Evolutionary conservation across 2,113 vertebrate species (phyloP).

Genomic region (Dasyprocta punctata): DNA sequence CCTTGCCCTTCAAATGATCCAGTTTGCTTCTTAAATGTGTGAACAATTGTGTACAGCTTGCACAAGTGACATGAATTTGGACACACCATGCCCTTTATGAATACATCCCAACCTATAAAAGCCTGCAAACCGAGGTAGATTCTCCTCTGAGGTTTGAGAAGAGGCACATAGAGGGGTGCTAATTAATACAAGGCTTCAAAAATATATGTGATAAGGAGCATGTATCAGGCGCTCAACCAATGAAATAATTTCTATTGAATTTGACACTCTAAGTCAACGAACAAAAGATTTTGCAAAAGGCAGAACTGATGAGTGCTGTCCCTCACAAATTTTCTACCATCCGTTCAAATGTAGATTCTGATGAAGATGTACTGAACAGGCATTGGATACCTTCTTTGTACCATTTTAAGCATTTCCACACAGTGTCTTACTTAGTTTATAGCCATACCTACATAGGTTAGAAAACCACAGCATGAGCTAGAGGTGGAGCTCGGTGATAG

Average conservation of each 20-base stretch:
- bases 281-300: conserved; percentile 10
- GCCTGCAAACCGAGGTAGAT: neutral
- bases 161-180: neutral
- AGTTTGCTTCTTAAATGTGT: conserved; percentile 53
- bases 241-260: neutral
- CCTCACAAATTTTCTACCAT: neutral
- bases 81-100: neutral
- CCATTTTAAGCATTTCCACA: neutral
- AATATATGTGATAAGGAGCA: neutral
- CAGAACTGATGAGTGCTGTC: neutral
- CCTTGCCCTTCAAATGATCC: conserved; percentile 32
- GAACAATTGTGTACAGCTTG: neutral
- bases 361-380: neutral
- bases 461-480: neutral
- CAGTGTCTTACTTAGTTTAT: neutral
- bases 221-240: neutral
- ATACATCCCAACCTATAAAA: neutral
- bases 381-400: neutral
- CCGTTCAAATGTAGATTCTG: conserved; percentile 8
- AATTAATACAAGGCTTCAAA: neutral
- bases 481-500: neutral
- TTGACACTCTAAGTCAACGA: neutral
- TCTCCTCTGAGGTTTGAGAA: conserved; percentile 29
- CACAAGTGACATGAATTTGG: neutral
- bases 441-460: neutral